These are phyloP conservation scores for Drosophila kohkoa DNA, from an alignment of 1,140 invertebrate species.

Conservation along the genomic window DNA sequence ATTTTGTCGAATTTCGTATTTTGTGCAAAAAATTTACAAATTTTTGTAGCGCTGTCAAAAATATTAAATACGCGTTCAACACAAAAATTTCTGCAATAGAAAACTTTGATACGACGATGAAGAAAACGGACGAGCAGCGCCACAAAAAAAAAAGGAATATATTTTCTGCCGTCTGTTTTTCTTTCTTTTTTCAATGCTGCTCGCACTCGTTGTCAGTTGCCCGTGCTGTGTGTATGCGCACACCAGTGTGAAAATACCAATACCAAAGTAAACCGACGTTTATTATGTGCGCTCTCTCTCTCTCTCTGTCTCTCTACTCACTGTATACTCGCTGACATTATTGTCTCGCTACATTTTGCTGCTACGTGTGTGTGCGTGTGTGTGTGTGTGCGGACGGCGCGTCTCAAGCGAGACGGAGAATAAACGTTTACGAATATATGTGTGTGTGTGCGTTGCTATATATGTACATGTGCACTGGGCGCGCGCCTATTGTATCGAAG, in stretches of 20 bases:
- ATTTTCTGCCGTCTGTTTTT: constrained; percentile 84
- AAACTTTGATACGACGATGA: constrained; percentile 82
- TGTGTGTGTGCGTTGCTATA: constrained; percentile 13
- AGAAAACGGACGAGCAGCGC: constrained; percentile 78
- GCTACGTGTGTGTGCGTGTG: constrained; percentile 32
- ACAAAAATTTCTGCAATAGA: constrained; percentile 84
- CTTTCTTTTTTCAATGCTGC: constrained; percentile 84
- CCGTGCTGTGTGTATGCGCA: constrained; percentile 72
- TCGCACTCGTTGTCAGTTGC: constrained; percentile 75
- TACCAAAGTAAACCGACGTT: constrained; percentile 46
- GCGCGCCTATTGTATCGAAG: constrained; percentile 45
- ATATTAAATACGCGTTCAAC: constrained; percentile 65
- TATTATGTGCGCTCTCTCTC: constrained; percentile 24
- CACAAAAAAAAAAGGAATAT: constrained; percentile 82
- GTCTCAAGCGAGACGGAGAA: constrained; percentile 36
- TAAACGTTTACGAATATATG: constrained; percentile 32
- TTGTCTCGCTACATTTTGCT: constrained; percentile 28
- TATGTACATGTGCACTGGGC: constrained; percentile 49
- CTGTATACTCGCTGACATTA: constrained; percentile 46
- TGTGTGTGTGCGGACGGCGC: constrained; percentile 30
- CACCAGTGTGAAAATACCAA: constrained; percentile 65
- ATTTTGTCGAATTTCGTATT: constrained; percentile 79
- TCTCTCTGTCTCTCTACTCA: constrained; percentile 6
- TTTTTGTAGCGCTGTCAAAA: constrained; percentile 63
- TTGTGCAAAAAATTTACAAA: constrained; percentile 65